Conservation (phyloP, 1,140 invertebrate genomes). For the Dreissena rostriformis region DNA sequence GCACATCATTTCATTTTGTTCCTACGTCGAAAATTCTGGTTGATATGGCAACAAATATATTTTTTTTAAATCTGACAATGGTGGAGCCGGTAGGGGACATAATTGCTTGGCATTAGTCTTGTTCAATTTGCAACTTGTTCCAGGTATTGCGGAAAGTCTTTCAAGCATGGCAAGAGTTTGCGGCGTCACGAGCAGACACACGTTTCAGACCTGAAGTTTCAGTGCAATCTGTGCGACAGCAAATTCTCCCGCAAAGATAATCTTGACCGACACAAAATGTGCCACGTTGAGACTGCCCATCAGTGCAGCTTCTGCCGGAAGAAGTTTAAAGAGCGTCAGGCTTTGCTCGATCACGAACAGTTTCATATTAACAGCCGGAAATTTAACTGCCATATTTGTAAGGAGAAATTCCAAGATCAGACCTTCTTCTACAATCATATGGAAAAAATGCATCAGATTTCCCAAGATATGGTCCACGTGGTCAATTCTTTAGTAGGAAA, state of each 20-base stretch:
- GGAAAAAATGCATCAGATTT: constrained; percentile 39
- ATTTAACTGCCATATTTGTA: constrained; percentile 34
- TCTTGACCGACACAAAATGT: constrained; percentile 52
- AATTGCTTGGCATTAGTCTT: not conserved
- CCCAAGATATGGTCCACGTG: constrained; percentile 24
- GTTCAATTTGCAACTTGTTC: constrained; percentile 6
- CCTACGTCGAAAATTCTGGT: too few species aligned
- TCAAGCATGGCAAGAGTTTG: constrained; percentile 55
- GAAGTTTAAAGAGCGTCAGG: constrained; percentile 42
- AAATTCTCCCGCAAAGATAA: constrained; percentile 54
- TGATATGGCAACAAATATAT: too few species aligned
- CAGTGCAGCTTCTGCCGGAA: constrained; percentile 48
- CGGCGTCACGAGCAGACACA: constrained; percentile 46
- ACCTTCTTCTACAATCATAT: constrained; percentile 51
- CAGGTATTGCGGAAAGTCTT: constrained; percentile 49
- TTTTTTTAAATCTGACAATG: too few species aligned
- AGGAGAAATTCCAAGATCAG: constrained; percentile 46
- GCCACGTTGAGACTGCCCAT: constrained; percentile 23
- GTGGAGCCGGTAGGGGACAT: too few species aligned
- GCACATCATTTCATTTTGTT: too few species aligned
- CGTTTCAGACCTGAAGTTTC: constrained; percentile 34
- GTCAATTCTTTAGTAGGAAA: constrained; percentile 20
- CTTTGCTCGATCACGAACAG: constrained; percentile 46
- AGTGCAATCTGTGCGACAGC: constrained; percentile 47
- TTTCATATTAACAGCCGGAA: constrained; percentile 43